phyloP scores from a whole-genome alignment of 2,888 invertebrate genomes.

The Apotomis capreana region DNA sequence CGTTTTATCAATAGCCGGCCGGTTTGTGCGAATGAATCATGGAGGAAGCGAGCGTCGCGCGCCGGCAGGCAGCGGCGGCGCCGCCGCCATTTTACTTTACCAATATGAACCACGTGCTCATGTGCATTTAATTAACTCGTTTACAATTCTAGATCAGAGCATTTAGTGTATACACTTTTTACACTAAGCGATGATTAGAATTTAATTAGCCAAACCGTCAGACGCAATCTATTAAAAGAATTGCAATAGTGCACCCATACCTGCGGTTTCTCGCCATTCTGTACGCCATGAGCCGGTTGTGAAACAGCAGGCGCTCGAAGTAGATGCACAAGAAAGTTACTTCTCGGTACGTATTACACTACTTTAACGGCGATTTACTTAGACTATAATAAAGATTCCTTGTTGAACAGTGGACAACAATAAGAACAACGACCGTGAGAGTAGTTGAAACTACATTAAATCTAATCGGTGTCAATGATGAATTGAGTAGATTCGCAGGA shows the following conservation, averaged over 20 bases:
- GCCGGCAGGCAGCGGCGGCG: conserved; percentile 47
- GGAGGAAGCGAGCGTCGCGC: conserved; percentile 37
- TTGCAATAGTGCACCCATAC: conserved; percentile 53
- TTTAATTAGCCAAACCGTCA: neutral
- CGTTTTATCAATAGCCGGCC: conserved; percentile 50
- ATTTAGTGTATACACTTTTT: neutral
- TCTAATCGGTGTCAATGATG: conserved; percentile 25
- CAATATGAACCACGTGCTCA: conserved; percentile 70
- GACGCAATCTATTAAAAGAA: conserved; percentile 5
- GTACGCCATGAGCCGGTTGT: conserved; percentile 59
- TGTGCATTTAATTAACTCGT: conserved; percentile 55
- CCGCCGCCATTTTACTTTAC: conserved; percentile 78
- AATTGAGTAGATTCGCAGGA: conserved; percentile 46
- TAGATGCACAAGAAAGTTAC: conserved; percentile 38
- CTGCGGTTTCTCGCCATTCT: conserved; percentile 75
- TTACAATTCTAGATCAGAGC: conserved; percentile 4
- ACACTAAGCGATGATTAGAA: neutral
- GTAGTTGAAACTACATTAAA: conserved; percentile 25
- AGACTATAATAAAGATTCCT: conserved; percentile 3
- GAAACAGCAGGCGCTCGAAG: conserved; percentile 51
- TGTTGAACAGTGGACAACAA: conserved; percentile 4
- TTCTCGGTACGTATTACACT: conserved; percentile 28
- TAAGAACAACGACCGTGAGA: conserved; percentile 17
- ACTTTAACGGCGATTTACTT: conserved; percentile 12
- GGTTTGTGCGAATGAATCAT: conserved; percentile 51